Conservation (phyloP, 2,797 vertebrate genomes). For the Limosa lapponica region DNA sequence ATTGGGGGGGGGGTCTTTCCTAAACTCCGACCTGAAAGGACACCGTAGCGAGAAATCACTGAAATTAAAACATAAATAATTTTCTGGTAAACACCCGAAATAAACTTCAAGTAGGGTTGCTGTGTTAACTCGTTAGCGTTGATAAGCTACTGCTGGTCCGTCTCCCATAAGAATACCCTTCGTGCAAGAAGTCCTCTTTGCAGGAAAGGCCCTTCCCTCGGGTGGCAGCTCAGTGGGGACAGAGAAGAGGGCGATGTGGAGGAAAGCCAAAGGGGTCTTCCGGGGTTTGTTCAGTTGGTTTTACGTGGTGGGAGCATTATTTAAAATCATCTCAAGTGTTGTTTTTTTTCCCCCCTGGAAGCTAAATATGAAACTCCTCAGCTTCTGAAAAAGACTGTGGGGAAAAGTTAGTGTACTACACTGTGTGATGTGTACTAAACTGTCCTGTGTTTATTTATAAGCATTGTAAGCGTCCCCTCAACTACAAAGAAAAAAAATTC, state of each 20-base stretch:
- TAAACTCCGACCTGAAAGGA: not conserved
- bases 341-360: not conserved
- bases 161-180: fast-evolving
- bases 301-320: fast-evolving
- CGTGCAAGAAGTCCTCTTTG: too few relatives aligned
- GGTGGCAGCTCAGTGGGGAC: fast-evolving
- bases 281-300: not conserved
- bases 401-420: not conserved
- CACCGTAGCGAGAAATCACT: not conserved
- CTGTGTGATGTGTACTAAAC: not conserved
- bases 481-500: not conserved
- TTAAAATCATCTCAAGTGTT: not conserved
- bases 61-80: not conserved
- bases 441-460: not conserved
- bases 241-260: fast-evolving
- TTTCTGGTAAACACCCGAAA: not conserved
- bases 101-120: not conserved
- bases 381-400: not conserved
- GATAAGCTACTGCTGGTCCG: fast-evolving
- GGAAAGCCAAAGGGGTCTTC: not conserved
- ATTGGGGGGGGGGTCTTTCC: too few relatives aligned
- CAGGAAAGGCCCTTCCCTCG: not conserved
- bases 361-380: not conserved
- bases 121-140: not conserved
- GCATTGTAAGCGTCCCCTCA: not conserved